These are phyloP conservation scores for Cavia porcellus DNA, from an alignment of 2,113 vertebrate species.

Conservation along the genomic window DNA sequence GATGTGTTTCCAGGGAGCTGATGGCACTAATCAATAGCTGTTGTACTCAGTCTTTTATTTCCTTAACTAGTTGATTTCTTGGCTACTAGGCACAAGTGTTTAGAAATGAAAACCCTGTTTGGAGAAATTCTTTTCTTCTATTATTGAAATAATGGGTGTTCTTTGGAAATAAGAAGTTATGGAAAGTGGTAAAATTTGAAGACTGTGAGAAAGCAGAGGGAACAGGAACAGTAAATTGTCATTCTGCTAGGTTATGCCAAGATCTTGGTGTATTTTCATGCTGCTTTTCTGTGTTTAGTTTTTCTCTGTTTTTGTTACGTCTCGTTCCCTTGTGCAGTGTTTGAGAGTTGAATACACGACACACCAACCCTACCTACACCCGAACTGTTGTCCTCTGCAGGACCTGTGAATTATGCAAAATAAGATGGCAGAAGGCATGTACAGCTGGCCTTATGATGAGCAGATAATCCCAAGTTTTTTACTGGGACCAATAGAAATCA, in stretches of 20 bases:
- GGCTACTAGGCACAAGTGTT: not conserved
- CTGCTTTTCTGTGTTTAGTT: not conserved
- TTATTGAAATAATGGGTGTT: constrained; percentile 32
- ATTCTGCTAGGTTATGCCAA: not conserved
- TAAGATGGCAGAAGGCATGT: not conserved
- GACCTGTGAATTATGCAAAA: not conserved
- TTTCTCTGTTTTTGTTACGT: not conserved
- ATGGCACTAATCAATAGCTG: constrained; percentile 35
- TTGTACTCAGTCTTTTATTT: not conserved
- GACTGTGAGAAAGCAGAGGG: not conserved
- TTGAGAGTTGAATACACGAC: not conserved
- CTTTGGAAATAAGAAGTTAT: constrained; percentile 36
- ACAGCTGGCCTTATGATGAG: not conserved
- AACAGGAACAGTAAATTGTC: not conserved
- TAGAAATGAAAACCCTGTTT: not conserved
- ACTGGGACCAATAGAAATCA: not conserved
- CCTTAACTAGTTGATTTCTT: constrained; percentile 14
- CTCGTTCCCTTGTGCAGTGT: not conserved
- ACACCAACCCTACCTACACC: not conserved
- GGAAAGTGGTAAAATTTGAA: not conserved
- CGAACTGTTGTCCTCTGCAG: not conserved
- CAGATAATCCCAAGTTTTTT: not conserved
- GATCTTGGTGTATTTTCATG: constrained; percentile 4
- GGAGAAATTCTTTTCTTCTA: not conserved
- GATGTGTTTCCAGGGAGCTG: not conserved